Conservation (phyloP, 2,797 vertebrate species). For the Limosa lapponica region DNA sequence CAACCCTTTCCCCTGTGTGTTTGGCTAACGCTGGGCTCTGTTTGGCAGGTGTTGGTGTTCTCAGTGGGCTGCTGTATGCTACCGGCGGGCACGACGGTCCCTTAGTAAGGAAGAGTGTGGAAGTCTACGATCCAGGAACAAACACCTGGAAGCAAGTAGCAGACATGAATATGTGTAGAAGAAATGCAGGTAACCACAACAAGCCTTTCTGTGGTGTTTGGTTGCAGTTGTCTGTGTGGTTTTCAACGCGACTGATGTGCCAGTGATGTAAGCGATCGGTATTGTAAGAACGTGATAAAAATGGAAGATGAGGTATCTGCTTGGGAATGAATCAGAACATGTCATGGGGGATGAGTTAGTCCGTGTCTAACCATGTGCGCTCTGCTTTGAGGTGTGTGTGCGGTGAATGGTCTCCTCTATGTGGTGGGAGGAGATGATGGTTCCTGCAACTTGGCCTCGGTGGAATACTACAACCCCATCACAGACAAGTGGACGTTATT, state of each 20-base stretch:
- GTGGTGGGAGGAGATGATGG: constrained; percentile 97
- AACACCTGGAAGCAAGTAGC: constrained; percentile 93
- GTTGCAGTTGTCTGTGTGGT: not conserved
- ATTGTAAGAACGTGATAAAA: not conserved
- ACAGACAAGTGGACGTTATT: constrained; percentile 94
- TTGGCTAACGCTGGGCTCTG: not conserved
- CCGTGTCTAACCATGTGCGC: not conserved
- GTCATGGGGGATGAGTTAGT: not conserved
- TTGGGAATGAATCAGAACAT: rapidly evolving
- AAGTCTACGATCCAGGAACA: constrained; percentile 90
- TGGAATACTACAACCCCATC: constrained; percentile 93
- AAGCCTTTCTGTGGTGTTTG: not conserved
- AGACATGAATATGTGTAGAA: constrained; percentile 98
- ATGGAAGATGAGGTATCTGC: not conserved
- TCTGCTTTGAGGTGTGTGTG: constrained; percentile 88
- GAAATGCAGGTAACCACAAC: constrained; percentile 88
- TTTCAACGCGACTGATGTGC: not conserved
- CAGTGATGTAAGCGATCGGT: not conserved
- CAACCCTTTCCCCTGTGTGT: not conserved
- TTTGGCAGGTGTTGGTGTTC: constrained; percentile 89
- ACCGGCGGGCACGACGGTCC: constrained; percentile 95
- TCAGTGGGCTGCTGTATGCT: constrained; percentile 91
- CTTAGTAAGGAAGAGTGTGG: constrained; percentile 95
- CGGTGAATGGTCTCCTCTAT: constrained; percentile 93
- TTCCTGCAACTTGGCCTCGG: constrained; percentile 94